Percentiles rank a stretch among this genome's conserved stretches.
Conservation (phyloP, 2,888 invertebrate genomes). For the Hirtodrosophila cameraria region DNA sequence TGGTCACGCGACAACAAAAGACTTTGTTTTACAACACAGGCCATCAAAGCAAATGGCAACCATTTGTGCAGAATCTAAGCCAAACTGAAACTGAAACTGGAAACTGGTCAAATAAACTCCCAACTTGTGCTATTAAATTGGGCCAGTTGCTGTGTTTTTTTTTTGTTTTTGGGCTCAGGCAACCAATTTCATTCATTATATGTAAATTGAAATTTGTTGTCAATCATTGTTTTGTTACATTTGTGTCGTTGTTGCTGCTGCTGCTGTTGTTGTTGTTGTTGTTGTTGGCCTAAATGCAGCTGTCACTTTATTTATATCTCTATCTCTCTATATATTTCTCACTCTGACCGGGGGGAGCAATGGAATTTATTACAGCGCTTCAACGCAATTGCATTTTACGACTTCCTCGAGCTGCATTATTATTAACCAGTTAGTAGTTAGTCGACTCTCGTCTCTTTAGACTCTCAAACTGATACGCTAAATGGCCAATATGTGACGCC, state of each 20-base stretch:
- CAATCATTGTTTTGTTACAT: conserved; percentile 44
- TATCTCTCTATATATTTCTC: conserved; percentile 28
- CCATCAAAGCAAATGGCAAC: background rate
- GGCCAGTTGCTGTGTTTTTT: conserved; percentile 31
- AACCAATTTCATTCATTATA: conserved; percentile 52
- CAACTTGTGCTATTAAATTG: conserved; percentile 36
- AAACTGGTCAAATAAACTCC: conserved; percentile 38
- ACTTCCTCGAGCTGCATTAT: conserved; percentile 71
- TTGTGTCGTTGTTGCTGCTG: too few species aligned
- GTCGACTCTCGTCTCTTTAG: conserved; percentile 44
- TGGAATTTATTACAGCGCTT: conserved; percentile 71
- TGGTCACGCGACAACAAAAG: conserved; percentile 29
- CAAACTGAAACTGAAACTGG: too few species aligned
- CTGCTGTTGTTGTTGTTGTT: too few species aligned
- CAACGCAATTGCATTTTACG: conserved; percentile 74
- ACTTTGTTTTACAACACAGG: background rate
- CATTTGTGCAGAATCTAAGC: conserved; percentile 19
- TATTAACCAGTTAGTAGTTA: conserved; percentile 51
- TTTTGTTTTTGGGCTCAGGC: conserved; percentile 6
- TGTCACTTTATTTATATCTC: conserved; percentile 39
- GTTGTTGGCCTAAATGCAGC: conserved; percentile 37
- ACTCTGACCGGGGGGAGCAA: background rate
- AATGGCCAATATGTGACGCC: conserved; percentile 75
- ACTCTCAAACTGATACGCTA: conserved; percentile 64
- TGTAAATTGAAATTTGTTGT: conserved; percentile 58